These are phyloP conservation scores for Helarctos malayanus DNA, from an alignment of 2,797 vertebrate genomes.

Conservation along the genomic window DNA sequence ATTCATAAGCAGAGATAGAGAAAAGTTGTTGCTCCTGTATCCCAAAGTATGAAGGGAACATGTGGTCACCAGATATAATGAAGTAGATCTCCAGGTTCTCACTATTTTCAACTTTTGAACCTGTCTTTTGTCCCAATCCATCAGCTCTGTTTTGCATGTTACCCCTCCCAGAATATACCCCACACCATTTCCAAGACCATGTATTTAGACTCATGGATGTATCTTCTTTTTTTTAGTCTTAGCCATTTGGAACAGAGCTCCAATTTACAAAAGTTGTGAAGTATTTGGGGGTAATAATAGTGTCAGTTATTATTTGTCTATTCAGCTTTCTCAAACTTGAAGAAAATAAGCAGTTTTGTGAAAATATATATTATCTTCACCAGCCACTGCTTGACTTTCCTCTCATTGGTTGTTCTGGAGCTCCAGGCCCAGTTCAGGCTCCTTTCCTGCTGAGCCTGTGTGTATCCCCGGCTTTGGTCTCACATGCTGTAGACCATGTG, in stretches of 20 bases:
- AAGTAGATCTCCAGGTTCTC: not conserved
- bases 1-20: not conserved
- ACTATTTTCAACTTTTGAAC: not conserved
- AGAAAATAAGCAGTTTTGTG: constrained; percentile 13
- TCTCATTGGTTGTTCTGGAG: not conserved
- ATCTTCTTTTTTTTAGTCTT: not conserved
- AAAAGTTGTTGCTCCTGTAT: constrained; percentile 44
- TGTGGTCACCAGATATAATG: constrained; percentile 65
- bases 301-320: not conserved
- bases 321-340: constrained; percentile 28
- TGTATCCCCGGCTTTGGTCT: not conserved
- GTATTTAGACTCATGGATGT: not conserved
- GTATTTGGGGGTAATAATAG: not conserved
- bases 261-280: not conserved
- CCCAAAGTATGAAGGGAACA: constrained; percentile 41
- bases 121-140: not conserved
- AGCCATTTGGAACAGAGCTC: constrained; percentile 28
- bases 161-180: not conserved
- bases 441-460: not conserved
- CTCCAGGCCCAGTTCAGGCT: not conserved
- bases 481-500: not conserved
- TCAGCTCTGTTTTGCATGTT: not conserved
- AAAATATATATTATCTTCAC: not conserved
- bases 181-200: not conserved
- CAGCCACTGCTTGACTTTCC: not conserved